Conservation (phyloP, 2,888 invertebrate genomes). For the Labia minor region DNA sequence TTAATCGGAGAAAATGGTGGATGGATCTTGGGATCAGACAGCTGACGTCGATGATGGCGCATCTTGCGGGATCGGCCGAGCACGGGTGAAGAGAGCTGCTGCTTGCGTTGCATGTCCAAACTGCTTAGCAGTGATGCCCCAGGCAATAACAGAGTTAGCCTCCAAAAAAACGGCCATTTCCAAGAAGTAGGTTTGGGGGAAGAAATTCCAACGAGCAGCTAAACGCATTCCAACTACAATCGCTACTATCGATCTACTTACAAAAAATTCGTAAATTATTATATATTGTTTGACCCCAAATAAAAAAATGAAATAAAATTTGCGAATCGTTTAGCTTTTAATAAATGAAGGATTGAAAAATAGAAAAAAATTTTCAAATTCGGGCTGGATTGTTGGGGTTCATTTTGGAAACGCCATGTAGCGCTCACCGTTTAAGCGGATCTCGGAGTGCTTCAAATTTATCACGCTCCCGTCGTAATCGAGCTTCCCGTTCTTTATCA, state of each 20-base stretch:
- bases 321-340: background rate
- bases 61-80: slow-evolving; percentile 32
- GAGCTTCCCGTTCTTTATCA: slow-evolving; percentile 33
- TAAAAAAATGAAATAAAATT: background rate
- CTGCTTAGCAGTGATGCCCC: slow-evolving; percentile 24
- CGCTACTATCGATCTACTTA: background rate
- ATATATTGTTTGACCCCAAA: slow-evolving; percentile 8
- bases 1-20: slow-evolving; percentile 42
- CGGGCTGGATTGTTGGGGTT: background rate
- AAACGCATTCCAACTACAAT: slow-evolving; percentile 13
- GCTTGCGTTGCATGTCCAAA: slow-evolving; percentile 30
- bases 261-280: background rate
- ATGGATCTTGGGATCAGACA: slow-evolving; percentile 44
- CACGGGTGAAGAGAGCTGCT: slow-evolving; percentile 29
- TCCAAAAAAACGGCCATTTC: background rate
- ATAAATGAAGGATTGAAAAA: background rate
- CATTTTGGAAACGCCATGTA: background rate
- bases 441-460: slow-evolving; percentile 28
- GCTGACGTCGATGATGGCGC: slow-evolving; percentile 41
- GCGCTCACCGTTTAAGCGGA: slow-evolving; percentile 27
- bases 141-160: background rate
- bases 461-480: slow-evolving; percentile 30
- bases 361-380: background rate
- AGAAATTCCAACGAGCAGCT: slow-evolving; percentile 9
- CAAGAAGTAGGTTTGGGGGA: background rate